Conservation (phyloP, 1,140 invertebrate species). For the Apis laboriosa region DNA sequence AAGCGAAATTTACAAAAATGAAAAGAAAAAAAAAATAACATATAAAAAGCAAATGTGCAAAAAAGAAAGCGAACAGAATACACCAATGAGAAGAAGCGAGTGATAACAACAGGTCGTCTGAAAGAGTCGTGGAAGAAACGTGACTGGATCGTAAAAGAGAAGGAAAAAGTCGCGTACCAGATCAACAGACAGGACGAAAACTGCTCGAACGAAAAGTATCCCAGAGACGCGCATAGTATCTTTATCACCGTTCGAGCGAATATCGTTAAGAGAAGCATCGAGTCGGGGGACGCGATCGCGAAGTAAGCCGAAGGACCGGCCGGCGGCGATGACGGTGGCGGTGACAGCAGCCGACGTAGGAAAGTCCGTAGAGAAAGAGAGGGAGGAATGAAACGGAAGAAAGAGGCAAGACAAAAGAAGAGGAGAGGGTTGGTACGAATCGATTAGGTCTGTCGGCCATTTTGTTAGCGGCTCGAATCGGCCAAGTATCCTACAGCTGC, state of each 20-base stretch:
- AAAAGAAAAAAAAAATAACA: rapidly evolving
- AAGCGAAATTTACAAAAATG: neutral
- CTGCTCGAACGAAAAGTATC: neutral
- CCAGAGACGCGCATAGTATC: neutral
- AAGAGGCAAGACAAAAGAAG: conserved; percentile 7
- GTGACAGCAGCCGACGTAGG: neutral
- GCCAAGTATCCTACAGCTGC: conserved; percentile 37
- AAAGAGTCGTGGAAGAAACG: neutral
- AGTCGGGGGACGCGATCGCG: conserved; percentile 37
- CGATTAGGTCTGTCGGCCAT: conserved; percentile 77
- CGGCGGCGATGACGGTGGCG: neutral
- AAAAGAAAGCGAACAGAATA: neutral
- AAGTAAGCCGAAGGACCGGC: conserved; percentile 32
- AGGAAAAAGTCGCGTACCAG: neutral
- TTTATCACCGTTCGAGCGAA: conserved; percentile 2
- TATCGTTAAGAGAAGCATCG: neutral
- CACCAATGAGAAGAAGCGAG: neutral
- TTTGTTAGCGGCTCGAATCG: conserved; percentile 72
- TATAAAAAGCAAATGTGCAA: neutral
- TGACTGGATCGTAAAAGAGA: neutral
- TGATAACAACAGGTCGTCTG: neutral
- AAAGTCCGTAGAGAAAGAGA: conserved; percentile 17
- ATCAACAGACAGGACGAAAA: no score
- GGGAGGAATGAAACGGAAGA: neutral
- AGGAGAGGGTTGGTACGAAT: conserved; percentile 64